Conservation (phyloP, 2,888 invertebrate species). For the Malachius bipustulatus region DNA sequence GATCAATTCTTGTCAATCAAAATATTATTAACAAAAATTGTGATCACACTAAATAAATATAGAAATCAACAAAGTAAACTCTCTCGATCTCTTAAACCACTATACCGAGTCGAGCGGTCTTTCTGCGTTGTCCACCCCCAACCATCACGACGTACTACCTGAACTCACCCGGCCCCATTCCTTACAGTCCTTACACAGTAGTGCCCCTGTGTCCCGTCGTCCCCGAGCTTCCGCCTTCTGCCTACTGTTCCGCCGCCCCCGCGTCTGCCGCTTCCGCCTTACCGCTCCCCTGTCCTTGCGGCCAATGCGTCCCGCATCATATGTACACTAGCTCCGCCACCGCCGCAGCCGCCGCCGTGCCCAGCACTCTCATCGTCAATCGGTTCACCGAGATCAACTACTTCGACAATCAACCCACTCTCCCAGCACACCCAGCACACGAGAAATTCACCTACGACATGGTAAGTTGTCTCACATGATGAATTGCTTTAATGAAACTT, state of each 20-base stretch:
- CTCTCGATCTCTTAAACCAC: too few species aligned
- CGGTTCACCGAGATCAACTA: constrained; percentile 40
- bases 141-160: constrained; percentile 40
- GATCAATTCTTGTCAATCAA: too few species aligned
- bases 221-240: constrained; percentile 32
- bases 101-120: too few species aligned
- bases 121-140: constrained; percentile 12
- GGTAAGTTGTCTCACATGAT: too few species aligned
- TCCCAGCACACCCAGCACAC: constrained; percentile 23
- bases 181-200: constrained; percentile 39
- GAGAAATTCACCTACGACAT: constrained; percentile 36
- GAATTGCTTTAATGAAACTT: too few species aligned
- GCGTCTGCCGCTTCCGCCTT: constrained; percentile 33
- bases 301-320: constrained; percentile 46
- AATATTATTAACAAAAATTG: too few species aligned
- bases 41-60: too few species aligned
- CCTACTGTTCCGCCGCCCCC: constrained; percentile 37
- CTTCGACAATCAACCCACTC: constrained; percentile 33
- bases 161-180: constrained; percentile 37
- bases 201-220: constrained; percentile 37
- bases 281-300: constrained; percentile 44
- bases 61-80: too few species aligned
- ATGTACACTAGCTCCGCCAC: constrained; percentile 31
- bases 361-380: constrained; percentile 37
- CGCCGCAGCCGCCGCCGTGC: constrained; percentile 24